phyloP scores from a whole-genome alignment of 2,888 invertebrate genomes.

The Nezara viridula region DNA sequence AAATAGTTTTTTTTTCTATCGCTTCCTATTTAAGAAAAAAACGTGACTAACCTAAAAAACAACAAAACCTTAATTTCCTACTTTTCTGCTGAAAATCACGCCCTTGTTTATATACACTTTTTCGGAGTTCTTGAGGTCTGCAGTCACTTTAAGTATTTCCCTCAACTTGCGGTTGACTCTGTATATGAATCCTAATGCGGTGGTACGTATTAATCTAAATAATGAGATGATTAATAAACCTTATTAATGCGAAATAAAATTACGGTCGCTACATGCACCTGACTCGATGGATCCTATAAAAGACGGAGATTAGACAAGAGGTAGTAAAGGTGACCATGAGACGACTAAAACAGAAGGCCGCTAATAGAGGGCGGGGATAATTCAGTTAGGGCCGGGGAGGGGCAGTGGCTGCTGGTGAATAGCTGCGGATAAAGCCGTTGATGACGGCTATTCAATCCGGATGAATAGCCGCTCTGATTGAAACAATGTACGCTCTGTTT shows the following conservation, averaged over 20 bases:
- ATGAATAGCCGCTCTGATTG: conserved; percentile 65
- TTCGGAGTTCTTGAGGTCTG: too few species aligned
- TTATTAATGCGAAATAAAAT: background rate
- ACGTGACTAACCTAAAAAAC: too few species aligned
- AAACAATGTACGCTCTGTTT: conserved; percentile 63
- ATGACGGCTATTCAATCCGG: conserved; percentile 65
- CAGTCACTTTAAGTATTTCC: too few species aligned
- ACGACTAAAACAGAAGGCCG: conserved; percentile 49
- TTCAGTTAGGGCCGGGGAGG: conserved; percentile 18
- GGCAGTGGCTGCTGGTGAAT: conserved; percentile 29
- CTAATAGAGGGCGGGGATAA: conserved; percentile 50
- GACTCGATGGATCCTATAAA: background rate
- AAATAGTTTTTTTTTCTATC: too few species aligned
- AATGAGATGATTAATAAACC: too few species aligned
- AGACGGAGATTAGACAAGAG: background rate
- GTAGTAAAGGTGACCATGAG: conserved; percentile 37
- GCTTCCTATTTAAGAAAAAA: too few species aligned
- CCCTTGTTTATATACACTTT: too few species aligned
- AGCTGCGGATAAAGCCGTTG: conserved; percentile 58
- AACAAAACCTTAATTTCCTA: too few species aligned
- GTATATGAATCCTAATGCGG: too few species aligned
- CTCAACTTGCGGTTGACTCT: too few species aligned
- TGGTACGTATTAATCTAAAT: too few species aligned
- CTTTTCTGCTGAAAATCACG: too few species aligned
- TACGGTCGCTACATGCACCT: background rate